Evolutionary conservation across 2,888 invertebrate genomes (phyloP), one percentile per base, ranked within the genome.

Genomic region (Emmelina monodactyla): DNA sequence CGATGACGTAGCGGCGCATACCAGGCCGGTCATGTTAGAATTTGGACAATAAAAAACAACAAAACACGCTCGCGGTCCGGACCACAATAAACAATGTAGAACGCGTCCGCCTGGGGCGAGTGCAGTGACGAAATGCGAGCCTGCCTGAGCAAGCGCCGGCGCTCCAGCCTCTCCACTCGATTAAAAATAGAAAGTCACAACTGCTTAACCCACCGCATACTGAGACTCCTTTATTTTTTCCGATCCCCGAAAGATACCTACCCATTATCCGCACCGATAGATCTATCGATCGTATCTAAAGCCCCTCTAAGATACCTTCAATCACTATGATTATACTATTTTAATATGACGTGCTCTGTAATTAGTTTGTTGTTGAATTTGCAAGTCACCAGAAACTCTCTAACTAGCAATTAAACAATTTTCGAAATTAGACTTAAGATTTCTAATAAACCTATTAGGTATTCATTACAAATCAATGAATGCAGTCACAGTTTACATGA

Each of bases 131-230:
- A 73, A 78, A 76, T 79, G 78, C 66, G 66, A 72, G 71, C 73
- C 75, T 68, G 70, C 53, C n/a, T 62, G 69, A 72, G 62, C 62
- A 58, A 50, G 57, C 51, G 53, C 51, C 46, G 46, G 55, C 50
- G 56, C 58, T n/a, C 53, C 67, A 63, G 66, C 75, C 73, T 71
- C 65, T 64, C 67, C 65, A 57, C 66, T 63, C 62, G 64, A 65
- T 64, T 70, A 75, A 76, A 78, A 79, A 79, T 79, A 79, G 79
- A 79, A 79, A 79, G 79, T 68, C 58, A 25, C 11, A n/a, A n/a
- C n/a, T n/a, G n/a, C n/a, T 54, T 53, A 70, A 70, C 65, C 65
- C 53, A 63, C 56, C 58, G 60, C 63, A 62, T 59, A 60, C 57
- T 47, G 45, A 62, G 56, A 68, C 69, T 11, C 69, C 70, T 72